These are phyloP conservation scores for Hermaeophaga mercurialis DNA, from an alignment of 2,888 invertebrate species.

Conservation along the genomic window DNA sequence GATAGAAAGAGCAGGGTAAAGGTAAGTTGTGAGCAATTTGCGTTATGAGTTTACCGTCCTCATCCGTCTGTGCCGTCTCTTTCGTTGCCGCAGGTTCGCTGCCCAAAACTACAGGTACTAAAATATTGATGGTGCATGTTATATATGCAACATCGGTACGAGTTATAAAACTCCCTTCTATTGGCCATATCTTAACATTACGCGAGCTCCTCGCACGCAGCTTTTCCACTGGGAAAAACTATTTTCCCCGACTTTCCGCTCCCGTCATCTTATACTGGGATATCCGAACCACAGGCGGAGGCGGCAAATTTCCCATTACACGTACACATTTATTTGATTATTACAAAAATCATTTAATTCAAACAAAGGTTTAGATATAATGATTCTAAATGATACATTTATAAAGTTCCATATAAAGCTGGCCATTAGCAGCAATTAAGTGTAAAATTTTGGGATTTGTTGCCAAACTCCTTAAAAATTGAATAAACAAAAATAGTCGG, in stretches of 20 bases:
- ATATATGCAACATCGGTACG: conserved; percentile 60
- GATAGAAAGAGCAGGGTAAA: no score
- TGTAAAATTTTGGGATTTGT: no score
- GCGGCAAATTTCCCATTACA: no score
- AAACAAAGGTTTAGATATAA: no score
- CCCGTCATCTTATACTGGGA: conserved; percentile 19
- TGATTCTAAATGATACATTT: no score
- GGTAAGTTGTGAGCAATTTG: conserved; percentile 41
- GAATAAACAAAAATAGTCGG: no score
- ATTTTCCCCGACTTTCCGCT: conserved; percentile 42
- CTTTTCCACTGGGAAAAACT: conserved; percentile 57
- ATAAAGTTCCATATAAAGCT: no score
- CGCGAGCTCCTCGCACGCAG: conserved; percentile 49
- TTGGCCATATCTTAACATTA: conserved; percentile 61
- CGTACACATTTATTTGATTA: no score
- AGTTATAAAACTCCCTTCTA: conserved; percentile 59
- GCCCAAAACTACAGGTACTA: conserved; percentile 49
- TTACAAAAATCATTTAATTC: no score
- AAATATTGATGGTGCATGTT: conserved; percentile 58
- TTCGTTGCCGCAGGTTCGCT: conserved; percentile 5
- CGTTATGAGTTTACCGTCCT: conserved; percentile 33
- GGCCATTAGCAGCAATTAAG: no score
- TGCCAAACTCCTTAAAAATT: no score
- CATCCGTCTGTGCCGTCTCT: conserved; percentile 1
- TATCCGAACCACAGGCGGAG: conserved; percentile 20